Percentiles rank a stretch among this genome's conserved stretches.
These are phyloP conservation scores for Tribolium castaneum DNA, from an alignment of 1,140 invertebrate species.

Conservation along the genomic window DNA sequence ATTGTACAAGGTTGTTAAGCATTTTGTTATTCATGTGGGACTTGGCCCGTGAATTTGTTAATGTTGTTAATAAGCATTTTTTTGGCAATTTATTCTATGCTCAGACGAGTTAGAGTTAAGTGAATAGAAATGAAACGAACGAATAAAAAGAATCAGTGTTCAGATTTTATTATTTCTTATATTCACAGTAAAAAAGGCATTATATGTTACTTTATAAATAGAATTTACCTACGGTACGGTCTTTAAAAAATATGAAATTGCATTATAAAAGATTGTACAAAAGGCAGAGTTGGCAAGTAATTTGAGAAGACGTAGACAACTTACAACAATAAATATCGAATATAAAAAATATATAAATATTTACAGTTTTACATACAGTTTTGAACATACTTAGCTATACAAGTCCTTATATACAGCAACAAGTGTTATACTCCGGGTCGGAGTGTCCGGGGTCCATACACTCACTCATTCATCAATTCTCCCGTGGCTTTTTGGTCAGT, in stretches of 20 bases:
- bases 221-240: constrained; percentile 9
- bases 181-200: constrained; percentile 42
- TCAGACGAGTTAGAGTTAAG: neutral
- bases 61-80: constrained; percentile 21
- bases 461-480: constrained; percentile 24
- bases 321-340: constrained; percentile 55
- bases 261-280: constrained; percentile 11
- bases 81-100: neutral
- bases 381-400: constrained; percentile 56
- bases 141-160: constrained; percentile 27
- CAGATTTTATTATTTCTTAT: constrained; percentile 36
- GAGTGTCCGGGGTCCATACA: constrained; percentile 45
- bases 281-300: constrained; percentile 32
- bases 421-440: constrained; percentile 51
- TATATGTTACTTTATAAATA: constrained; percentile 40
- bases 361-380: constrained; percentile 53
- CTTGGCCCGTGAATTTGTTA: neutral
- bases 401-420: constrained; percentile 54
- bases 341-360: constrained; percentile 55
- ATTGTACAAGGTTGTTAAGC: neutral
- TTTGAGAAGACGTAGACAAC: constrained; percentile 33
- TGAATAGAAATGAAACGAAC: constrained; percentile 1
- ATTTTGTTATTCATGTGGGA: neutral
- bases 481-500: constrained; percentile 28
- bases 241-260: constrained; percentile 14